Conservation (phyloP, 2,113 vertebrate genomes). For the Numenius arquata region DNA sequence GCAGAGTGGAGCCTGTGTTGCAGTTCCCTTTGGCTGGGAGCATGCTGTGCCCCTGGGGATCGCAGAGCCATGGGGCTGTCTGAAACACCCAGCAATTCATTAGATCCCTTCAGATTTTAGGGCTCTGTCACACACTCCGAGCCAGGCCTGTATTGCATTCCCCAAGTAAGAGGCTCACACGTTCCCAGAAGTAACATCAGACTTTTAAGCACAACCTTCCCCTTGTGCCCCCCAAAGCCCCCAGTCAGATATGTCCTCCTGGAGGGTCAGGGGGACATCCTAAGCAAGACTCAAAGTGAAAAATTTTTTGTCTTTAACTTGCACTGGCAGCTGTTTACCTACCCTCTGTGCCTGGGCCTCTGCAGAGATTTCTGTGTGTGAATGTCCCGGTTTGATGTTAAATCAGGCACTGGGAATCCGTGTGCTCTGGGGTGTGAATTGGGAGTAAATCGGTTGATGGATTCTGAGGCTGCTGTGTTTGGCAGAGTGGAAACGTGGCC, state of each 20-base stretch:
- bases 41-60: background rate
- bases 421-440: accelerated
- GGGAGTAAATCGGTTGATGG: background rate
- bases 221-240: accelerated
- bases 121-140: background rate
- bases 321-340: background rate
- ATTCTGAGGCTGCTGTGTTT: background rate
- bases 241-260: background rate
- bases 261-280: background rate
- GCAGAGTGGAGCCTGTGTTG: background rate
- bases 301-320: background rate
- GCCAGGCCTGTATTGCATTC: background rate
- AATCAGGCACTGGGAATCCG: background rate
- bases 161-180: background rate
- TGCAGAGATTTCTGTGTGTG: background rate
- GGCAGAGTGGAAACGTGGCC: background rate
- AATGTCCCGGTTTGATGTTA: background rate
- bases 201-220: background rate
- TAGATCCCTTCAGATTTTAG: background rate
- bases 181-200: background rate
- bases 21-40: background rate
- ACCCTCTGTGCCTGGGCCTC: background rate
- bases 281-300: background rate
- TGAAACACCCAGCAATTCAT: background rate
- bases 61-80: accelerated